Evolutionary conservation across 1,140 invertebrate species (phyloP).

Genomic region (Amyelois transitella): DNA sequence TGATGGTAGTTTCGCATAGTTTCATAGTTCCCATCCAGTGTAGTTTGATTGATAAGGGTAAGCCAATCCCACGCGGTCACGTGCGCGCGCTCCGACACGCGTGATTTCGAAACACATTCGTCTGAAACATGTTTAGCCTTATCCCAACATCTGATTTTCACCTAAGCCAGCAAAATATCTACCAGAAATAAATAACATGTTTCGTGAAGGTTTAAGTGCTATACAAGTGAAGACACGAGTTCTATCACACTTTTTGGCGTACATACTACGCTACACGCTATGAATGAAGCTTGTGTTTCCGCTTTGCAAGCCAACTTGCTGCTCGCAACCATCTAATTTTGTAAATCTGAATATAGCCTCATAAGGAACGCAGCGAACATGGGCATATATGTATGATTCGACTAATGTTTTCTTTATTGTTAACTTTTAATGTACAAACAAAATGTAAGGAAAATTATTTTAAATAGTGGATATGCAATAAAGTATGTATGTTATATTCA

Average conservation of each 20-base stretch:
- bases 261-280: neutral
- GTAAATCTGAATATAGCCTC: too few species aligned
- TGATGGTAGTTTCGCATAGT: neutral
- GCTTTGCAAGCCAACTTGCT: neutral
- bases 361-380: too few species aligned
- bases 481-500: too few species aligned
- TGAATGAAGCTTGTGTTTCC: neutral
- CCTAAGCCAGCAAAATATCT: neutral
- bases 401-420: too few species aligned
- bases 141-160: constrained; percentile 34
- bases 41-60: constrained; percentile 33
- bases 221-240: neutral
- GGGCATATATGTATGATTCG: too few species aligned
- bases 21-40: constrained; percentile 15
- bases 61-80: constrained; percentile 28
- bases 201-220: neutral
- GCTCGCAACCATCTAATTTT: too few species aligned
- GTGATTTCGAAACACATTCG: constrained; percentile 41
- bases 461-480: too few species aligned
- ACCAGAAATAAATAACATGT: neutral
- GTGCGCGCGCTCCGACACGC: constrained; percentile 29
- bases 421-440: too few species aligned
- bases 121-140: constrained; percentile 29
- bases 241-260: constrained; percentile 2
- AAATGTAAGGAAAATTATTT: too few species aligned